Evolutionary conservation across 1,140 invertebrate species (phyloP), one percentile per base, ranked within the genome.

Genomic region (Batillaria attramentaria): DNA sequence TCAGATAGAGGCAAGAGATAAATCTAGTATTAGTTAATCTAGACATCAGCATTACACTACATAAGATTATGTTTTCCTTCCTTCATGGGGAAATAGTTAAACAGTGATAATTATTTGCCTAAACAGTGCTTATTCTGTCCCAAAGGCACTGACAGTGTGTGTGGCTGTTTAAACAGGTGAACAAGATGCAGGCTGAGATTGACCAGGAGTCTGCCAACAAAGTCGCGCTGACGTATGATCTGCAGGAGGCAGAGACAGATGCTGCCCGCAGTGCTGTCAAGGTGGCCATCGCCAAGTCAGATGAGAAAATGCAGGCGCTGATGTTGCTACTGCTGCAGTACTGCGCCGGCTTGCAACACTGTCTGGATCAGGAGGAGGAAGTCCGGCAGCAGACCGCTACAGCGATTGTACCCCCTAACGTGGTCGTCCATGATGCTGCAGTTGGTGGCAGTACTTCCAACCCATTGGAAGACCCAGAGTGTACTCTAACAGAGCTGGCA

Each of bases 321-420:
- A 95, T 95, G 39, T 94, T 96, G 37, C 92, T 97, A 42, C 94
- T 97, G 93, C 90, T 97, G 80, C 95, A 97, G 89, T 96, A 95
- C 91, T 97, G 95, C 89, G 94, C 95, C 2, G 95, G 95, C 13
- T 90, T 96, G 46, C 95, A 96, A 86, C 92, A 94, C 80, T 93
- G 93, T 31, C 91, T 94, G 75, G 93, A 94, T 78, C 81, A 90
- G 42, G 84, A 91, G 79, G 92, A 93, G 60, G 84, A 84, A 39
- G 79, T 84, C 37, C 69, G 81, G 24, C 73, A 79, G 28, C 80
- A 79, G 24, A 46, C 43, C 46, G 20, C 1, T 50, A 50, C 46
- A 50, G 46, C 16, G 6, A 33, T 65, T n/a, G 13, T 1, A 33
- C 62, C 18, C 13, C 16, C 31, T 65, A 1, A 50, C 31, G 35